Base-by-base conservation (phyloP, 2,797 vertebrate genomes). In the Tympanoctomys barrerae region DNA sequence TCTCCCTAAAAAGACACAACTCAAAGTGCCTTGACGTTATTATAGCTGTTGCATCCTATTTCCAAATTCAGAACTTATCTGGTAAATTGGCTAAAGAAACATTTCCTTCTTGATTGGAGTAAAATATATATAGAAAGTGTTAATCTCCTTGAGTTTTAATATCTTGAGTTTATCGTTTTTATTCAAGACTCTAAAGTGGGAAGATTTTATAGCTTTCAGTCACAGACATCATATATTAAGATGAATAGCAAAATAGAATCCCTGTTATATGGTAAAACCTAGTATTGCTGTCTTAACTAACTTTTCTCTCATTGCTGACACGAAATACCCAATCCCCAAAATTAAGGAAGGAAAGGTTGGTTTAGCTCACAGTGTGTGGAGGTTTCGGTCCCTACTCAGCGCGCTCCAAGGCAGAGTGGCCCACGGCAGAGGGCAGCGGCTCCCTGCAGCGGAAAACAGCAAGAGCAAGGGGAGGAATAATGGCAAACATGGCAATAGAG, bases 231-330 rank as follows among this genome's bases (percentile, higher is more conserved):
- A 57, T 84, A 87, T 19, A 87, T 13, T 11, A 64, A 97, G 26
- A 85, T 81, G 66, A 93, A 94, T 11, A 91, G 4, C n/a, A 87
- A 96, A 96, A 82, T 96, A 70, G 94, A 94, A 90, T 61, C 87
- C 21, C 89, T 88, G 8, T n/a, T 39, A 18, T 89, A 78, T 68
- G 94, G 78, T 93, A 87, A 89, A 91, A 54, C 36, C 36, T 90
- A 79, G 82, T 2, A 33, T 64, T 13, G 52, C 13, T 54, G 3
- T 16, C 52, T 54, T 8, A 49, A 9, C 6, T 54, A 54, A 54
- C 52, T 54, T 54, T 54, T 54, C 52, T 13, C 52, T 54, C 12
- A 16, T 16, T 54, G 52, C 52, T 54, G 14, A 16, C 52, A 54
- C 52, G 16, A 54, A 54, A 54, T 54, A 54, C 52, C 52, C 52